Conservation (phyloP, 2,888 invertebrate species). For the Orchesellides sinensis region DNA sequence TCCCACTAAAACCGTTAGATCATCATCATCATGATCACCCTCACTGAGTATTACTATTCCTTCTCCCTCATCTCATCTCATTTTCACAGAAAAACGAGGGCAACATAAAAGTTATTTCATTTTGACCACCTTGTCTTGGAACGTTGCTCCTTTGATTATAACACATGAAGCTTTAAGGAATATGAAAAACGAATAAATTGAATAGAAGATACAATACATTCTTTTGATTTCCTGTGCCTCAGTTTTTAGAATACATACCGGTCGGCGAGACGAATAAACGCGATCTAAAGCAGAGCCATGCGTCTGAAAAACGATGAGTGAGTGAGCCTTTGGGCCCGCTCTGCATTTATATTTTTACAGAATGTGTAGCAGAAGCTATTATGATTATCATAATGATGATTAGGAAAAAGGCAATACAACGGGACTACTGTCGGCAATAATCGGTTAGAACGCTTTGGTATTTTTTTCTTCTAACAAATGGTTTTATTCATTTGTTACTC, state of each 20-base stretch:
- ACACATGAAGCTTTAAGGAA: background rate
- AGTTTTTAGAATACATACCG: background rate
- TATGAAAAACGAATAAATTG: background rate
- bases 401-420: background rate
- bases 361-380: no score
- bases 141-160: background rate
- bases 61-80: background rate
- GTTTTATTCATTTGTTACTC: background rate
- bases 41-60: background rate
- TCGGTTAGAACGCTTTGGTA: background rate
- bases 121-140: constrained; percentile 2
- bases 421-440: background rate
- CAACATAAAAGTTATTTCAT: constrained; percentile 26
- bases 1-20: constrained; percentile 47
- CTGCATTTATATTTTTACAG: no score
- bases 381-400: constrained; percentile 1
- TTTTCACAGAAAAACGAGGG: constrained; percentile 25
- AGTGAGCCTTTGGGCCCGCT: background rate
- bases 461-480: background rate
- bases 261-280: background rate
- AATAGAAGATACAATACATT: background rate
- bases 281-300: background rate
- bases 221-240: constrained; percentile 11
- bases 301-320: background rate
- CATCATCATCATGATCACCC: constrained; percentile 42